Conservation (phyloP, 2,113 vertebrate species). For the Semicossyphus pulcher region DNA sequence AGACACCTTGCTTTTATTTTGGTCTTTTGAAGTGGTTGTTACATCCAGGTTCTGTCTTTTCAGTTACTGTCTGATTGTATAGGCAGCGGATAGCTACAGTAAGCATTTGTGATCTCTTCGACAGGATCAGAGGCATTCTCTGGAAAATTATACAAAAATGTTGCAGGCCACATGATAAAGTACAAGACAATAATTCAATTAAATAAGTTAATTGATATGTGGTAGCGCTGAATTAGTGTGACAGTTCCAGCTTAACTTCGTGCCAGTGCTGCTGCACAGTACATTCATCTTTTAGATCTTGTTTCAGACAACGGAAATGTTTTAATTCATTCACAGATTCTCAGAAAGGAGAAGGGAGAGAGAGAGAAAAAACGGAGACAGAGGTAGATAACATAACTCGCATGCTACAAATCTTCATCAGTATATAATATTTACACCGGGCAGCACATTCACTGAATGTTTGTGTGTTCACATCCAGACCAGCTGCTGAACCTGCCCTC, state of each 20-base stretch:
- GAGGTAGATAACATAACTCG: background rate
- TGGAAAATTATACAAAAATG: background rate
- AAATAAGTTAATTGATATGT: conserved; percentile 20
- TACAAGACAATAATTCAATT: conserved; percentile 5
- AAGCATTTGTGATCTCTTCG: background rate
- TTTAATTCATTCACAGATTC: conserved; percentile 25
- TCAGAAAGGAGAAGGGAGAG: background rate
- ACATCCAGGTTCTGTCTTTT: background rate
- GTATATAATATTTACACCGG: conserved; percentile 2
- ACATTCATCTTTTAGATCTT: conserved; percentile 18
- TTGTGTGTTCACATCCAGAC: background rate
- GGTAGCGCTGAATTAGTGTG: conserved; percentile 5
- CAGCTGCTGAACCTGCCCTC: background rate
- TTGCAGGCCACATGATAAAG: conserved; percentile 29
- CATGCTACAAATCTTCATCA: background rate
- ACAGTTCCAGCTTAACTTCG: background rate
- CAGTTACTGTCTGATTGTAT: background rate
- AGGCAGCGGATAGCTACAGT: background rate
- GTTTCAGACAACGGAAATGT: conserved; percentile 24
- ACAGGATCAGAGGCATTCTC: conserved; percentile 14
- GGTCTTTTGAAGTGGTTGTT: background rate
- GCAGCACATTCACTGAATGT: conserved; percentile 3
- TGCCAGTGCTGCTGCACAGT: background rate
- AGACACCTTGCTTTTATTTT: conserved; percentile 3
- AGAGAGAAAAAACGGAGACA: background rate